Evolutionary conservation across 1,140 invertebrate species (phyloP), one percentile per base, ranked within the genome.

Genomic region (Triops cancriformis): DNA sequence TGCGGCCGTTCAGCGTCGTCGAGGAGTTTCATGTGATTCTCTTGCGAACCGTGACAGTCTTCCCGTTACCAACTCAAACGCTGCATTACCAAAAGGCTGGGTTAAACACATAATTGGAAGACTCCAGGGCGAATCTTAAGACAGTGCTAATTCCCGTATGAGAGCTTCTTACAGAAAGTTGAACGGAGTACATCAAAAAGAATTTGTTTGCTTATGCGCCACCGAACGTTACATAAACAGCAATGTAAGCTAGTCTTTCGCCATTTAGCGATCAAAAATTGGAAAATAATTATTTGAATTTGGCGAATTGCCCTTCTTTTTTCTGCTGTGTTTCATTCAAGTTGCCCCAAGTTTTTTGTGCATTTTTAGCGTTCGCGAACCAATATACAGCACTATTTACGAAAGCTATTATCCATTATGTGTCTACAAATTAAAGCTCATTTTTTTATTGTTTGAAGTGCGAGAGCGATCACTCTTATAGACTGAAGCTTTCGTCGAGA

Each of bases 21-120:
- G 75, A 43, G 43, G 45, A 23, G 45, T 72, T 26, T 27, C 76
- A 72, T 75, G 45, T 18, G 37, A 76, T 80, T 10, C 73, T 31
- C 12, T 26, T 72, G 75, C 75, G 72, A 79, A 80, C 72, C 76
- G 81, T 23, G 77, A 79, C 11, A 81, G 80, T 75, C 80, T 80
- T 41, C 80, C 80, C 14, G 41, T 79, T 18, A 79, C 79, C 42
- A 80, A 82, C 51, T 27, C 78, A 26, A 74, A 74, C 75, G 80
- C 81, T 31, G 78, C 81, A 18, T 82, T 80, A 73, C 80, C 82
- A 11, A 85, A 85, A 82, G 86, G 86, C 11, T 87, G 86, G 86
- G 86, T 87, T 6, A 85, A 84, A 77, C 85, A 87, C 80, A 84
- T 87, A 23, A 85, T 87, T 42, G 85, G 85, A 4, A 87, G 85